A percentile compares a stretch with the other conserved stretches of the same genome.
Evolutionary conservation across 2,797 vertebrate genomes (phyloP).

Genomic region (Anguilla marmorata): DNA sequence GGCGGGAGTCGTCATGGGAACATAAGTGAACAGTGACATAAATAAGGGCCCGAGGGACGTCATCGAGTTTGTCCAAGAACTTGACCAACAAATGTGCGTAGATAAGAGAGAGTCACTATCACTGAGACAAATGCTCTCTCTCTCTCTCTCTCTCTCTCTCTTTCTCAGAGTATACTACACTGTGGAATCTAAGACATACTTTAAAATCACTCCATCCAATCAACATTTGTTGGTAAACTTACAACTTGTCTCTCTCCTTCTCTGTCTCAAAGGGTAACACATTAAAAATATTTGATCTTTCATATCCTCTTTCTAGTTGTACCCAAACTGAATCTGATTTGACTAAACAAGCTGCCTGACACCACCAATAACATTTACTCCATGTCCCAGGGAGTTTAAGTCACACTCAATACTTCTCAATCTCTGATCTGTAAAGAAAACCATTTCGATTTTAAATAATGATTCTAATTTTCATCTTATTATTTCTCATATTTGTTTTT

Average conservation of each 20-base stretch:
- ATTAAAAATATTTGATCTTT: neutral
- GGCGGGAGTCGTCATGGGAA: slow-evolving; percentile 62
- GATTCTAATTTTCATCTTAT: neutral
- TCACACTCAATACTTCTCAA: neutral
- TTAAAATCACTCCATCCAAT: neutral
- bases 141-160: neutral
- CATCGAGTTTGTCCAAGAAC: neutral
- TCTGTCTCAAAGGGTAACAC: neutral
- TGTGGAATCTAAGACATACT: neutral
- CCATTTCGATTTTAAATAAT: neutral
- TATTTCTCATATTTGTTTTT: neutral
- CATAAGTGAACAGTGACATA: slow-evolving; percentile 67
- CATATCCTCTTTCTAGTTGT: neutral
- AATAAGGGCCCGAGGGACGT: slow-evolving; percentile 49
- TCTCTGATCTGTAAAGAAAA: neutral
- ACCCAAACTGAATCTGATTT: neutral
- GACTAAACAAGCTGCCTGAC: neutral
- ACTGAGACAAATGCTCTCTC: neutral
- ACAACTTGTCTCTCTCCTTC: neutral
- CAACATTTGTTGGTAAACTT: neutral
- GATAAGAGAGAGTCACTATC: neutral
- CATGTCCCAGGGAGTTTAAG: neutral
- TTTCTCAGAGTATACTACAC: neutral
- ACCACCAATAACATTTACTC: neutral
- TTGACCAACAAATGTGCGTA: neutral